These are phyloP conservation scores for Phoebastria nigripes DNA, from an alignment of 2,797 vertebrate species.

Conservation along the genomic window DNA sequence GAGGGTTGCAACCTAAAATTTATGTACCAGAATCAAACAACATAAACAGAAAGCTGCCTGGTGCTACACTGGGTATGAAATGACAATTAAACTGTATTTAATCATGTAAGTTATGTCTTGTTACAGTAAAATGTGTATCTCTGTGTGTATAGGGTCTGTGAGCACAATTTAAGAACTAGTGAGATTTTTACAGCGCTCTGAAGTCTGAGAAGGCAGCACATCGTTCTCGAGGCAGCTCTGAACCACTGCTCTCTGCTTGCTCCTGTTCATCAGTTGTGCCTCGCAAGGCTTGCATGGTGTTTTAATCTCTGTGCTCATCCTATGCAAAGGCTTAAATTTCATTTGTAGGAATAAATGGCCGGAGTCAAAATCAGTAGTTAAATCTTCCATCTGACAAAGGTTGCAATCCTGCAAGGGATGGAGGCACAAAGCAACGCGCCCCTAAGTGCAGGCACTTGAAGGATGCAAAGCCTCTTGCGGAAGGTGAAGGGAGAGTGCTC, in stretches of 20 bases:
- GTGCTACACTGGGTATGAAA: neutral
- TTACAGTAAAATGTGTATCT: neutral
- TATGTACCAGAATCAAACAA: neutral
- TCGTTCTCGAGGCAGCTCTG: neutral
- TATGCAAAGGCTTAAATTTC: neutral
- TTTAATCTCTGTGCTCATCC: neutral
- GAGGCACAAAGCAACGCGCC: neutral
- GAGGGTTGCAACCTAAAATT: neutral
- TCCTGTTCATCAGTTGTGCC: neutral
- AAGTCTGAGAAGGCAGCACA: neutral
- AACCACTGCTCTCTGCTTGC: neutral
- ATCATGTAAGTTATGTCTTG: neutral
- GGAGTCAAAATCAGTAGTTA: neutral
- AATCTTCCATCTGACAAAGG: neutral
- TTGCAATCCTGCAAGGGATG: neutral
- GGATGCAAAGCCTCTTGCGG: neutral
- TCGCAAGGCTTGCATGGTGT: neutral
- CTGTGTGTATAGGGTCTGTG: neutral
- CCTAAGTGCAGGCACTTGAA: rapidly evolving
- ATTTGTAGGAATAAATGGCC: neutral
- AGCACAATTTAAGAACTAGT: neutral
- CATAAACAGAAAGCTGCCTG: neutral
- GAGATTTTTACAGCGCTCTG: neutral
- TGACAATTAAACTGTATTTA: neutral
- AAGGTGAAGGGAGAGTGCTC: neutral